A percentile compares a stretch with the other conserved stretches of the same genome.
phyloP scores from a whole-genome alignment of 2,113 vertebrate genomes.

The Brachypteracias leptosomus region DNA sequence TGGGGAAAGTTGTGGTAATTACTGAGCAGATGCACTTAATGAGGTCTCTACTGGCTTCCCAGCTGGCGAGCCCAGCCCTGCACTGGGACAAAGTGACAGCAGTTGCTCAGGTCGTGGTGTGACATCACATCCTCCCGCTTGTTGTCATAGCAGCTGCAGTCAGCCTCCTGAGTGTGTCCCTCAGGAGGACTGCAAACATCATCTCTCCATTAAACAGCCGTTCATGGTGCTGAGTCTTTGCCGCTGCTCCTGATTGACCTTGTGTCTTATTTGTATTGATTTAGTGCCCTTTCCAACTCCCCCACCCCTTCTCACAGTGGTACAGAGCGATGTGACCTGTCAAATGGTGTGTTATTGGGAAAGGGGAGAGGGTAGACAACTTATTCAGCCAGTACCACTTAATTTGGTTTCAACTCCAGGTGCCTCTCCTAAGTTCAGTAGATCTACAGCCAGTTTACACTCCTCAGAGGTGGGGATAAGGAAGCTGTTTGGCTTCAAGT shows the following conservation, averaged over 20 bases:
- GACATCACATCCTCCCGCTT: slow-evolving; percentile 67
- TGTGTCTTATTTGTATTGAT: not conserved
- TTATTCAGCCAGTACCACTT: not conserved
- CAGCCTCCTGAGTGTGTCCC: slow-evolving; percentile 46
- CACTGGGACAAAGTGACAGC: slow-evolving; percentile 12
- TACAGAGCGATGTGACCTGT: not conserved
- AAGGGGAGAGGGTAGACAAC: not conserved
- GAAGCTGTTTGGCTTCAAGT: not conserved
- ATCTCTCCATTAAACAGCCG: slow-evolving; percentile 22
- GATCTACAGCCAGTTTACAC: not conserved
- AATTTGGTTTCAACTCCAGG: not conserved
- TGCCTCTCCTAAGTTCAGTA: not conserved
- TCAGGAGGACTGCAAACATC: not conserved
- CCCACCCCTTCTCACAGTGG: not conserved
- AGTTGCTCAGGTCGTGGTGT: slow-evolving; percentile 51
- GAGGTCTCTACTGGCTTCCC: slow-evolving; percentile 72
- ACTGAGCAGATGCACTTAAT: slow-evolving; percentile 73
- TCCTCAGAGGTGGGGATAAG: not conserved
- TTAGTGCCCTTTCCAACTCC: not conserved
- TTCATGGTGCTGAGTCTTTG: not conserved
- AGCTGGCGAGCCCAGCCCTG: slow-evolving; percentile 15
- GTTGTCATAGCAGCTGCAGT: slow-evolving; percentile 78
- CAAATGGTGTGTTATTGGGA: not conserved
- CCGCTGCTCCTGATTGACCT: not conserved
- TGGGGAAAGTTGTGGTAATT: slow-evolving; percentile 69